A percentile compares a stretch with the other conserved stretches of the same genome.
Conservation (phyloP, 1,140 invertebrate species). For the Geopemphigus sp. region DNA sequence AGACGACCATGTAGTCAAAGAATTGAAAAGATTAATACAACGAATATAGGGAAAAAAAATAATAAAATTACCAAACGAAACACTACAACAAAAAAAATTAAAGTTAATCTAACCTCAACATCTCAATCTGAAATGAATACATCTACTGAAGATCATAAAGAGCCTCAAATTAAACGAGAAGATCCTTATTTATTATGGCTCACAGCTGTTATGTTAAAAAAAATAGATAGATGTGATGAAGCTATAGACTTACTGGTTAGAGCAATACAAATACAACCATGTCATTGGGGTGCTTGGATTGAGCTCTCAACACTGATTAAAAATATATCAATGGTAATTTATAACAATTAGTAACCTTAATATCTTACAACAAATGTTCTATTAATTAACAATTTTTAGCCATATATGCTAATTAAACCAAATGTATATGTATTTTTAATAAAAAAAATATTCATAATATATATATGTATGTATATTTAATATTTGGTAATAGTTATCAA, state of each 20-base stretch:
- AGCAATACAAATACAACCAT: slow-evolving; percentile 72
- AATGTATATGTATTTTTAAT: background rate
- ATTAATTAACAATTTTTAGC: too few species aligned
- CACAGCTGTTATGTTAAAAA: slow-evolving; percentile 88
- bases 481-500: background rate
- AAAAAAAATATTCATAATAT: too few species aligned
- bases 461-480: too few species aligned
- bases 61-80: background rate
- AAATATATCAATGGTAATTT: slow-evolving; percentile 62
- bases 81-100: background rate
- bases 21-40: slow-evolving; percentile 14
- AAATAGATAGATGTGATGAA: slow-evolving; percentile 73
- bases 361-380: too few species aligned
- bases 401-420: too few species aligned
- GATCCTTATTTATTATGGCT: slow-evolving; percentile 90
- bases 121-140: background rate
- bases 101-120: background rate
- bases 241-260: slow-evolving; percentile 78
- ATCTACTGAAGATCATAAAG: slow-evolving; percentile 2
- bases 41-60: background rate
- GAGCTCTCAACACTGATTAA: slow-evolving; percentile 82
- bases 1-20: slow-evolving; percentile 10
- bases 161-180: slow-evolving; percentile 21
- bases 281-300: slow-evolving; percentile 90
- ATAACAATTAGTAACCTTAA: background rate